Evolutionary conservation across 1,140 invertebrate genomes (phyloP), one percentile per base, ranked within the genome.

Genomic region (Plodia interpunctella): DNA sequence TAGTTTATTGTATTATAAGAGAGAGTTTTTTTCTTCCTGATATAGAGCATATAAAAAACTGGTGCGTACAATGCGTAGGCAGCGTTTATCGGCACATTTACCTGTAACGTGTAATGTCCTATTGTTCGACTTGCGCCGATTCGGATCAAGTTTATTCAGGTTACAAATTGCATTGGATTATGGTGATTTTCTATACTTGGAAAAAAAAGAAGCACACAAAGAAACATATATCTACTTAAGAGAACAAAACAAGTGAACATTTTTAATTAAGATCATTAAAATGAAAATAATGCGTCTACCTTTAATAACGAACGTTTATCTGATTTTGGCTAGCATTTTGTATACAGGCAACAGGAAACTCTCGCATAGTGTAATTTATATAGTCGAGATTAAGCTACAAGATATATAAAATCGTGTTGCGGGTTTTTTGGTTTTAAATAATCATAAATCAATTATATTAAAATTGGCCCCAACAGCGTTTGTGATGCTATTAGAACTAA

Each of bases 61-160:
- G 32, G 32, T 35, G 32, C 21, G 6, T 25, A 25, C 21, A 25
- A 25, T 25, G 72, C 65, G 66, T 74, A 69, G 72, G 72, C 55
- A 32, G 68, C 61, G 64, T 64, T 69, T 74, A 69, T 66, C 63
- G 62, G 63, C 58, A 63, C 59, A 71, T 38, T 44, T 61, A 55
- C 51, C 11, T 28, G 38, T 35, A 68, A 57, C 62, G 49, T 67
- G 64, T 65, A 65, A 72, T 72, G 69, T 74, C 61, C 69, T 57
- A 74, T 74, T 74, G 72, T 69, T 69, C 66, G 38, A 52, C 28
- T 55, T 61, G 32, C 10, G 13, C 32, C 13, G 2, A 69, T 67
- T 50, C 38, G 64, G 25, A 68, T 68, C 62, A 50, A 50, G 32
- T 19, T 55, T 69, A 70, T 70, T 63, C 56, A 44, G 66, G 58